Base-by-base conservation (phyloP, 2,888 invertebrate species). In the Tigriopus californicus region DNA sequence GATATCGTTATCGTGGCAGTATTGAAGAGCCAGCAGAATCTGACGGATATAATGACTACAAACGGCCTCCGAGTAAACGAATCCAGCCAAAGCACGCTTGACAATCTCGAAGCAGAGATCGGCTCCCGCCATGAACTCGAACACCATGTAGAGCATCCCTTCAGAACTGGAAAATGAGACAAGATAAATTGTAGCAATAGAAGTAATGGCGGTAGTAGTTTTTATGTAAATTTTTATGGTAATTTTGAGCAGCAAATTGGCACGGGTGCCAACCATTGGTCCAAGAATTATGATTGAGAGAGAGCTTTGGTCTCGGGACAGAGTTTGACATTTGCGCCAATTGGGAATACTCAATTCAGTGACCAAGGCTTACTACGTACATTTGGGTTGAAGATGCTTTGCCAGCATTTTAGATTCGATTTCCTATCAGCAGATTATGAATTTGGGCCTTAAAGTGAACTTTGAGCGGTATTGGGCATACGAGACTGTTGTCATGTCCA, bases 91-190 rank as follows among this genome's bases (percentile, higher is more conserved):
- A 24, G 97, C 97, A 69, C 95, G 79, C 67, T 92, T 82, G 25
- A 94, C 95, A 64, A 97, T 90, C 77, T 98, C 98, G 74, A 90
- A 94, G 74, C 95, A 97, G 65, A 98, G 80, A 74, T 98, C 98
- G 53, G 91, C 88, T 52, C 98, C 98, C 72, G 97, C 95, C 89
- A 95, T 90, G 73, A 87, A 92, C 80, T 95, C 95, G 74, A 95
- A 97, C 64, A 97, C 94, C 95, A 97, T 95, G 73, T 95, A 97
- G 22, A 97, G 80, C 88, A 94, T 91, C 67, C 94, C 94, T 73
- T 95, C 95, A 5, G 54, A 54, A 41, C 54, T 54, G 22, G 25
- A 52, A 52, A 52, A 15, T 13, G 33, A 18, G 46, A 20, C 13
- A 20, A 52, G 33, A 33, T n/a, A n/a, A n/a, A n/a, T n/a, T n/a